Evolutionary conservation across 1,140 invertebrate species (phyloP).

Genomic region (Musca domestica): DNA sequence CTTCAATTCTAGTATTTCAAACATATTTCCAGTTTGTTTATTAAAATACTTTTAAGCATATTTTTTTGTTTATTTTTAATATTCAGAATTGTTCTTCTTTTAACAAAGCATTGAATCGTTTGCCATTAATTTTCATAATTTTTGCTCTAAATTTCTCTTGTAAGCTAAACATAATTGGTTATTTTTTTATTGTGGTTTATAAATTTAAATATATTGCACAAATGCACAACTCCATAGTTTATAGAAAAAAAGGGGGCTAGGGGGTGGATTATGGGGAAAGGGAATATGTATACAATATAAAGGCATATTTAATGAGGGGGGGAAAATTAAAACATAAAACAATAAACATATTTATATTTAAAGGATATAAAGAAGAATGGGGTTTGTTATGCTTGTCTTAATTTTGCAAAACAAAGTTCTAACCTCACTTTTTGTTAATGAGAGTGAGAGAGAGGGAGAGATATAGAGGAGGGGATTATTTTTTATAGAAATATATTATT

Average conservation of each 20-base stretch:
- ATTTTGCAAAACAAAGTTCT: too few species aligned
- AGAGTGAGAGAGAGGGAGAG: too few species aligned
- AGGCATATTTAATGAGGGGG: not conserved
- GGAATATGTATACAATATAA: not conserved
- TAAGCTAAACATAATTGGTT: not conserved
- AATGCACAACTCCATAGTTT: slow-evolving; percentile 17
- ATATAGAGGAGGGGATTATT: too few species aligned
- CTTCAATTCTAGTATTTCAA: too few species aligned
- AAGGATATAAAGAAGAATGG: too few species aligned
- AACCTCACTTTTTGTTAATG: too few species aligned
- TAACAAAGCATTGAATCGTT: not conserved
- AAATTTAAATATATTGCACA: slow-evolving; percentile 11
- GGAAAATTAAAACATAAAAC: not conserved
- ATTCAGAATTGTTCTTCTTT: too few species aligned
- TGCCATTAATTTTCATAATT: not conserved
- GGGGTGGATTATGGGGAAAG: not conserved
- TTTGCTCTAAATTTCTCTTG: not conserved
- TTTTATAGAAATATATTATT: too few species aligned
- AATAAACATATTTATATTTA: not conserved
- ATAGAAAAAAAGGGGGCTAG: too few species aligned
- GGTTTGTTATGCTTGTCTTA: too few species aligned
- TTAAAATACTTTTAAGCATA: not conserved
- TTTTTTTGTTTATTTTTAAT: too few species aligned
- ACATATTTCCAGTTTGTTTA: too few species aligned
- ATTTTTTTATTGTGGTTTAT: not conserved